Base-by-base conservation (phyloP, 30 jellyfish, hydroid and myxozoan species). In the Aurelia aurita complex sp. Pacific region DNA sequence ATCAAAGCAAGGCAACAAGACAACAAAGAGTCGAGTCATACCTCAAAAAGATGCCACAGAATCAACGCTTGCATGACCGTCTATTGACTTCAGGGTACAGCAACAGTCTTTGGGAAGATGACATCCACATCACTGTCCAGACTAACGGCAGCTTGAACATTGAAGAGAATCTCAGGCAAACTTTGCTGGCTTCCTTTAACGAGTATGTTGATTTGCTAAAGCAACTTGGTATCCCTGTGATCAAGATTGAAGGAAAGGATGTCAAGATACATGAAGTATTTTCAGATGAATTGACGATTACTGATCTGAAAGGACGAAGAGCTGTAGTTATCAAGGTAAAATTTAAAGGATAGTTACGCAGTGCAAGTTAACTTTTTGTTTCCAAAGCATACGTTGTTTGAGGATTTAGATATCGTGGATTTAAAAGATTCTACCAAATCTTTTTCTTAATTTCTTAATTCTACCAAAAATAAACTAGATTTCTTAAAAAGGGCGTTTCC, bases 151-250 rank as follows among this genome's bases (percentile, higher is more conserved):
- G 81, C 35, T 73, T 90, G 81, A 82, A 83, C 61, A 79, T 77
- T 8, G 97, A 90, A 62, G 97, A 90, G 55, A 90, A 90, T 64
- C 88, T 80, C 7, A 33, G 97, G 15, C 97, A 90, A 75, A 75
- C 97, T 1, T 67, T 90, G 59, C 60, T 82, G 55, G 88, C 89
- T 0, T 90, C 88, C 4, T 90, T 82, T 66, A 68, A 35, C 3
- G 97, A 77, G 63, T 90, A 90, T 64, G 79, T 67, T 10, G 95
- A 78, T 16, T 52, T 90, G 19, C 63, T 90, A 0, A 73, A 77
- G 34, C 95, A 76, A 55, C 95, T 90, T 32, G 97, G 91, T 8
- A 64, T 90, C 19, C 72, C 71, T 15, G 18, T 17, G 74, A 78
- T 90, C 35, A 57, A 64, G 35, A 59, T 90, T 60, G 97, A 83